Evolutionary conservation across 2,888 invertebrate species (phyloP).

Genomic region (Vannuccia rotundouncinata): DNA sequence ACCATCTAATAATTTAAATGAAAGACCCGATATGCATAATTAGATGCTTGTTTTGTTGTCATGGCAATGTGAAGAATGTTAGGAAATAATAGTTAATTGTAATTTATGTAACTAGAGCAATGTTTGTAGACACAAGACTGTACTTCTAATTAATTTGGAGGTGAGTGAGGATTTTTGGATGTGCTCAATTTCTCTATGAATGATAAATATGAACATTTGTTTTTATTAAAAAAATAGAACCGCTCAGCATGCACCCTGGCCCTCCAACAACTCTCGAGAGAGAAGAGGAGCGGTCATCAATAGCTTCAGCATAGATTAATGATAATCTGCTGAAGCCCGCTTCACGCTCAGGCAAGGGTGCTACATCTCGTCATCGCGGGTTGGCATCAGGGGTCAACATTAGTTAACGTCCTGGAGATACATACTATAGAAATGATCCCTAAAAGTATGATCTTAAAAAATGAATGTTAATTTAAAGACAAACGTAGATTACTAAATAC

Average conservation of each 20-base stretch:
- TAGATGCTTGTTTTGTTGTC: no score
- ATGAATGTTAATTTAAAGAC: no score
- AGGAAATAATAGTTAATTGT: no score
- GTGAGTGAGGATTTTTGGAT: no score
- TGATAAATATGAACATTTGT: neutral
- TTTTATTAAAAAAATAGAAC: neutral
- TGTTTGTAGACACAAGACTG: no score
- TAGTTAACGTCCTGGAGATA: constrained; percentile 16
- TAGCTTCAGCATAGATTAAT: neutral
- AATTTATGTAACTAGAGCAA: neutral
- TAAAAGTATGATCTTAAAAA: constrained; percentile 21
- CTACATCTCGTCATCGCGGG: constrained; percentile 21
- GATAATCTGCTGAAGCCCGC: neutral
- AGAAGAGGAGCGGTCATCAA: constrained; percentile 26
- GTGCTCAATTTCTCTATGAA: neutral
- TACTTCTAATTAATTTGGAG: no score
- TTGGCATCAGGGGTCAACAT: constrained; percentile 3
- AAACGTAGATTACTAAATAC: no score
- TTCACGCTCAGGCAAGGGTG: constrained; percentile 17
- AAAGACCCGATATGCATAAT: no score
- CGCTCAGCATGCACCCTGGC: neutral
- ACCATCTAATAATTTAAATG: no score
- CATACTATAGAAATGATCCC: constrained; percentile 26
- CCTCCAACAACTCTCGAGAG: neutral
- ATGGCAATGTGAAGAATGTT: no score